Base-by-base conservation (phyloP, 2,797 vertebrate genomes). In the Notolepis coatsorum region DNA sequence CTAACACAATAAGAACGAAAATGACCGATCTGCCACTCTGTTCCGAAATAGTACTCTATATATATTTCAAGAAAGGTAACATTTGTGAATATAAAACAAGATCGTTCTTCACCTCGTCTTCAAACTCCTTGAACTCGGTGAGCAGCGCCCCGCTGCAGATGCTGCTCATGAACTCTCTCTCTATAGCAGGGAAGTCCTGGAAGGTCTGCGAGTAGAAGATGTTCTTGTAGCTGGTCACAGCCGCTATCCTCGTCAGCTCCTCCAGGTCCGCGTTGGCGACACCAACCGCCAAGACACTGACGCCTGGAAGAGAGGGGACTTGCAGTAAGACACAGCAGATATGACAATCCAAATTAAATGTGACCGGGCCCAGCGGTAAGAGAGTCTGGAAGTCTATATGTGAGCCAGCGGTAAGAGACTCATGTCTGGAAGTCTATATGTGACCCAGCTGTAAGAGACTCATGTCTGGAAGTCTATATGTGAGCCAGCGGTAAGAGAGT, bases 141-240 rank as follows among this genome's bases (percentile, higher is more conserved):
- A 87, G 78, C 0, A 89, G 84, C 1, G 73, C 85, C 0, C 92
- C 86, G 10, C 89, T 88, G 31, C 96, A 97, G 63, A 97, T 85
- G 33, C 79, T 85, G 1, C 77, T 87, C 67, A 96, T 93, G 8
- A 97, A 89, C 52, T 96, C 95, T 65, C 76, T 87, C 61, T 96
- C 93, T 21, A 97, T 89, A 3, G 92, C 84, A 0, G 93, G 88
- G 25, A 97, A 92, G 61, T 96, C 94, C 0, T 96, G 91, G 0
- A 97, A 97, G 0, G 93, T 93, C n/a, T 77, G 81, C 15, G 92
- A 75, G 0, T 89, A 95, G 86, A 97, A 97, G 67, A 95, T 49
- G 0, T 95, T 91, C 80, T 89, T 92, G 77, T 94, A 93, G 72
- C 81, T 91, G 66, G 89, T 83, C 20, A 94, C 91, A 12, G 93